Evolutionary conservation across 2,888 invertebrate genomes (phyloP).

Genomic region (Epistrophe eligans): DNA sequence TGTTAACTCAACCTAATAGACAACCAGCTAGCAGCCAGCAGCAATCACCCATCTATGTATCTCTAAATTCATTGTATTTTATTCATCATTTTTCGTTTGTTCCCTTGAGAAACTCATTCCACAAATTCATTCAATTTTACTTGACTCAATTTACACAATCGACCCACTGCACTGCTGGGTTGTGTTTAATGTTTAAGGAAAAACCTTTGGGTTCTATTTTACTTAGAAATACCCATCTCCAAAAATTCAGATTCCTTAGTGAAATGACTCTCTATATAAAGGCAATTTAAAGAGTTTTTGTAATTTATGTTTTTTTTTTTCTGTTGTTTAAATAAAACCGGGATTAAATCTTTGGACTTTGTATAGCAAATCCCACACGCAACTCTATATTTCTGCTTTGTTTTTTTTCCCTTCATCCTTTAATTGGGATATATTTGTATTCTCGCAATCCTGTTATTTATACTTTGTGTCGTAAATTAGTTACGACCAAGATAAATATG

Average conservation of each 20-base stretch:
- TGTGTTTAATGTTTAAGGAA: neutral
- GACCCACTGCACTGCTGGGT: slow-evolving; percentile 9
- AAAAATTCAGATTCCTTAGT: neutral
- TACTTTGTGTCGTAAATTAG: slow-evolving; percentile 64
- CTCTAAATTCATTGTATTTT: neutral
- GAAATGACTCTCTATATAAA: neutral
- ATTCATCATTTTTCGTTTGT: slow-evolving; percentile 40
- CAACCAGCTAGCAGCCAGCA: neutral
- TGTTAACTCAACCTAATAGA: neutral
- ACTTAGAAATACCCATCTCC: neutral
- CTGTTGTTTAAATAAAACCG: slow-evolving; percentile 28
- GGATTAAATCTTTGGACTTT: slow-evolving; percentile 46
- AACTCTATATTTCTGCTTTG: slow-evolving; percentile 5
- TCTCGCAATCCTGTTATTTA: slow-evolving; percentile 49
- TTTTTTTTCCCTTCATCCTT: neutral
- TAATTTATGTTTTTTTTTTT: slow-evolving; percentile 53
- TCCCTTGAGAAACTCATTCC: slow-evolving; percentile 60
- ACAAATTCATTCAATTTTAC: slow-evolving; percentile 62
- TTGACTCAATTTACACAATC: slow-evolving; percentile 69
- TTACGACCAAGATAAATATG: slow-evolving; percentile 25
- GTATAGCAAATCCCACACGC: slow-evolving; percentile 27
- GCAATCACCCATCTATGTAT: neutral
- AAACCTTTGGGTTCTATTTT: neutral
- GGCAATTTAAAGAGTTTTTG: slow-evolving; percentile 11
- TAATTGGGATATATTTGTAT: neutral